phyloP scores from a whole-genome alignment of 2,888 invertebrate genomes.

The Steromphala cineraria region DNA sequence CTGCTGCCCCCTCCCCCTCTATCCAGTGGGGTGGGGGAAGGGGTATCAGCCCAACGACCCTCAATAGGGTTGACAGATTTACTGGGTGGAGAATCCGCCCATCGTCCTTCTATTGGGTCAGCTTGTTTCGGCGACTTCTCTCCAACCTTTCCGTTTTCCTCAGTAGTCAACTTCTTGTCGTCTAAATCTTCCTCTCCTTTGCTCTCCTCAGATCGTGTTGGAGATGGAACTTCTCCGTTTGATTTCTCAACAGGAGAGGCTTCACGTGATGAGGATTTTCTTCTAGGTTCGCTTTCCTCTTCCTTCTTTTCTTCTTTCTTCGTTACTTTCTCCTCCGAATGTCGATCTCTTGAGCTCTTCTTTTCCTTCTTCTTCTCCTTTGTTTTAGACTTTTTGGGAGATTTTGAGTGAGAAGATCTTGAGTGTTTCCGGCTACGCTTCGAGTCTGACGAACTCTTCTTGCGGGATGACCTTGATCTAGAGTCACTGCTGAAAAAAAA shows the following conservation, averaged over 20 bases:
- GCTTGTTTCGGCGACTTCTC: neutral
- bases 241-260: neutral
- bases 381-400: slow-evolving; percentile 4
- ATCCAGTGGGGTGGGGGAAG: neutral
- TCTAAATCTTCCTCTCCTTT: neutral
- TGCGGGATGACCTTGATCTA: slow-evolving; percentile 18
- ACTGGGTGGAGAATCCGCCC: neutral
- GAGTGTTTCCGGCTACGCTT: slow-evolving; percentile 1
- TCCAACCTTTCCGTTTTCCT: neutral
- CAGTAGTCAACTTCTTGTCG: neutral
- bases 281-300: neutral
- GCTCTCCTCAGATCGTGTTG: neutral
- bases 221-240: neutral
- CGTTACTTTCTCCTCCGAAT: neutral
- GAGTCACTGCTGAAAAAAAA: slow-evolving; percentile 32
- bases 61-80: neutral
- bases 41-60: neutral
- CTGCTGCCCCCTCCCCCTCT: neutral
- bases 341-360: neutral
- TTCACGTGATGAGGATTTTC: neutral
- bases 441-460: neutral
- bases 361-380: neutral
- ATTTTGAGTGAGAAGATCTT: slow-evolving; percentile 9
- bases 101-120: too few species aligned
- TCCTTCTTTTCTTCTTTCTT: neutral